Evolutionary conservation across 2,113 vertebrate species (phyloP), one percentile per base, ranked within the genome.

Genomic region (Callipepla californica): DNA sequence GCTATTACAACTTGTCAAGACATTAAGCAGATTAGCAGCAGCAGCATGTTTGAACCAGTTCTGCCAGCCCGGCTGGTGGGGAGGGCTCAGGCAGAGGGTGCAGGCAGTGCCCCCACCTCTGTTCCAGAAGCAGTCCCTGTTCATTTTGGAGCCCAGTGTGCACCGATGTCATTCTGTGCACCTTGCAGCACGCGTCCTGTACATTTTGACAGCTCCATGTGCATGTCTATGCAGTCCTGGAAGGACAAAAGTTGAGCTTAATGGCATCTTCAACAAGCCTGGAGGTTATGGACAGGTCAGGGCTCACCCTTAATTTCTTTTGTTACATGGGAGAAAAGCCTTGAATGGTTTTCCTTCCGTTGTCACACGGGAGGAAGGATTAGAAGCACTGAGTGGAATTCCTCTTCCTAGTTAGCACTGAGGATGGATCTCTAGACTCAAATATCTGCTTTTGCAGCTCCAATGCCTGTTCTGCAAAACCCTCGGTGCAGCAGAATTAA

Each of bases 11-110:
- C 38, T 0, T 80, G 92, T 80, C 1, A 3, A 89, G 93, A 74
- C 93, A 73, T 51, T 79, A 89, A 84, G 89, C 69, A 90, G 91
- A 96, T 96, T 70, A 93, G 91, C 90, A 90, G 67, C 74, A 83
- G 75, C 86, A 85, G 87, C 93, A 47, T 94, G 93, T 63, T 89
- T 45, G 80, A 96, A 92, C 91, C 68, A 17, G 66, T 93, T 96
- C 59, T 85, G 74, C 80, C 18, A 7, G 72, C 75, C 63, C 26
- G 75, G 80, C 76, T 89, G 78, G 0, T 1, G 32, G 59, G 44
- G 25, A 87, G 63, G 70, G 63, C 81, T 80, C 76, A 53, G 73
- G 51, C 51, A 11, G 7, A 3, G 2, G 75, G 79, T 15, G 4
- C 30, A 20, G 15, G n/a, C 13, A 28, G 38, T 23, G 22, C 50